Conservation (phyloP, 2,888 invertebrate genomes). For the Pinctada fucata region DNA sequence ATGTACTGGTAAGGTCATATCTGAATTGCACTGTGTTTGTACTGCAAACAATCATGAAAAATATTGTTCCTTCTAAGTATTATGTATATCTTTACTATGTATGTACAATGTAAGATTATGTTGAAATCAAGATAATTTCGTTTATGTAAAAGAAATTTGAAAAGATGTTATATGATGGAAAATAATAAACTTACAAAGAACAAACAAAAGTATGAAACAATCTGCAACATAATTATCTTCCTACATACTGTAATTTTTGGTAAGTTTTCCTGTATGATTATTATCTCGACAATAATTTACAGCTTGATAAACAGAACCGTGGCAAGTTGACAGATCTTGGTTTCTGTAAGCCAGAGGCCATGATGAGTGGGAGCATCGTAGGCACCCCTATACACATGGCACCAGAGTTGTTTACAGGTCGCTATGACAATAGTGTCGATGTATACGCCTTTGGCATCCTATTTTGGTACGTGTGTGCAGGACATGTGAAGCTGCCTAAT, state of each 20-base stretch:
- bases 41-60: conserved; percentile 11
- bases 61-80: background rate
- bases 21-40: background rate
- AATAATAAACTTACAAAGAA: too few relatives aligned
- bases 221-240: too few relatives aligned
- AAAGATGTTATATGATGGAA: too few relatives aligned
- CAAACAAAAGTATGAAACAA: too few relatives aligned
- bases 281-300: conserved; percentile 40
- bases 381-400: conserved; percentile 93
- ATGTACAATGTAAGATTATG: too few relatives aligned
- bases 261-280: too few relatives aligned
- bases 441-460: conserved; percentile 93
- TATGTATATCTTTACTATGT: too few relatives aligned
- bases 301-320: conserved; percentile 84
- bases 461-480: conserved; percentile 93
- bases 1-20: conserved; percentile 83
- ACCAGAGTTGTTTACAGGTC: conserved; percentile 88
- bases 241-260: too few relatives aligned
- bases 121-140: too few relatives aligned
- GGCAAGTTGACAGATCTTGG: conserved; percentile 92
- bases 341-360: conserved; percentile 92
- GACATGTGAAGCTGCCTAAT: conserved; percentile 86
- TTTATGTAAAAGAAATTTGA: too few relatives aligned
- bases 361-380: conserved; percentile 93
- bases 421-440: conserved; percentile 90